Evolutionary conservation across 2,888 invertebrate species (phyloP), one percentile per base, ranked within the genome.

Genomic region (Neuroscelio doddi): DNA sequence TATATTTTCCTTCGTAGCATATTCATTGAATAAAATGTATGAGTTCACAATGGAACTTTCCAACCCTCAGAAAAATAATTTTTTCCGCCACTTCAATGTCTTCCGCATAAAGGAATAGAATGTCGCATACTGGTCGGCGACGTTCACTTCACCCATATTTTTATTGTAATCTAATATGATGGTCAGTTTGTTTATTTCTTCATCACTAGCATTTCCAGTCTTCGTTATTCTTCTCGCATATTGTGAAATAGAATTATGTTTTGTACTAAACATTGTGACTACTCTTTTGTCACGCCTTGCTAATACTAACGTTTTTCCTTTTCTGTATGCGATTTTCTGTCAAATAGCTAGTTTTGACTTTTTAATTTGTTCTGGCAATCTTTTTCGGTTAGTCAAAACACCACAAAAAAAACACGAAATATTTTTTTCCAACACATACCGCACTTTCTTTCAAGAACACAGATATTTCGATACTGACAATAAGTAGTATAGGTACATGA

Each of bases 71-170:
- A 74, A 74, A 64, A 74, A 74, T 30, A 74, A 49, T 36, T 74
- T 76, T 21, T 70, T 50, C 72, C 74, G 71, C 73, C 72, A 75
- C 64, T 77, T 73, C 1, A 74, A 55, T 8, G 68, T 55, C 68
- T 75, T 74, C 17, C 63, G 34, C 7, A 75, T 17, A 51, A 74
- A 75, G 49, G 66, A 69, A 59, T 74, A 75, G 10, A 68, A 61
- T 0, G 70, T 64, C 17, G 65, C 59, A 50, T 71, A 74, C 21
- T 72, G 72, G 52, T 74, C 71, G 1, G 73, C 71, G 16, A 41
- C 50, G 52, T 75, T 72, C 2, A 73, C 71, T 26, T 65, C 69
- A 36, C 71, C 71, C 70, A 75, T 75, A 58, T 64, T 58, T 68
- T 64, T 58, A 7, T 45, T 57, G 9, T 59, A 64, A 15, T 30